Percentiles rank a stretch among this genome's conserved stretches.
Conservation (phyloP, 2,113 vertebrate species). For the Rhabdornis inornatus region DNA sequence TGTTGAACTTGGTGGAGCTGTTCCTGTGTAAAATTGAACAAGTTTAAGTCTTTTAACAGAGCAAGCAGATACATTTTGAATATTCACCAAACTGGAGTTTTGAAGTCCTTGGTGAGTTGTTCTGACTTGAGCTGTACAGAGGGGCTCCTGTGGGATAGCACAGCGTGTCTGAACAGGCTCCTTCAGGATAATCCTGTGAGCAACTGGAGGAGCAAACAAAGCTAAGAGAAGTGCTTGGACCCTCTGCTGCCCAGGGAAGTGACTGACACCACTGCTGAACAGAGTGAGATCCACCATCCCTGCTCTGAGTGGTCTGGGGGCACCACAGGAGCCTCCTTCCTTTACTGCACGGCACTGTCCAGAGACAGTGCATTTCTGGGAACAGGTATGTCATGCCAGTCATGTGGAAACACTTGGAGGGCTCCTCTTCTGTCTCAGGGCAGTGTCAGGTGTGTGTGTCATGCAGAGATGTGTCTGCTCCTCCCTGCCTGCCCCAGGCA, state of each 20-base stretch:
- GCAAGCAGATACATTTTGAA: not conserved
- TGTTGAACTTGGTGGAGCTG: not conserved
- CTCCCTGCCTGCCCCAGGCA: not conserved
- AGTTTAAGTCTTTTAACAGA: not conserved
- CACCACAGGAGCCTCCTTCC: not conserved
- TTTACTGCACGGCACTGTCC: accelerated
- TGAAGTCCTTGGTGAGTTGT: not conserved
- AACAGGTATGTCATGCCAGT: accelerated
- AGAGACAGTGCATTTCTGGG: not conserved
- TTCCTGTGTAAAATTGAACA: not conserved
- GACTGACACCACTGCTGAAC: not conserved
- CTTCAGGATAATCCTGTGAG: not conserved
- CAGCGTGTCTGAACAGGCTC: not conserved
- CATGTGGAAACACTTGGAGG: accelerated
- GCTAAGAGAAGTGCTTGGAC: not conserved
- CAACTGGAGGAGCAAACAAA: not conserved
- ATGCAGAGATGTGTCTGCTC: not conserved
- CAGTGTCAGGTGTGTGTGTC: not conserved
- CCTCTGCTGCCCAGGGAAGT: not conserved
- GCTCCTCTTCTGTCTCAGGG: not conserved
- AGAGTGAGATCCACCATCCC: not conserved
- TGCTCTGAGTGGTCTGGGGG: not conserved
- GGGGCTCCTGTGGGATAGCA: not conserved
- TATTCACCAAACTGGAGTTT: not conserved
- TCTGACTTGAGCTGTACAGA: not conserved